Evolutionary conservation across 2,113 vertebrate species (phyloP).

Genomic region (Riparia riparia): DNA sequence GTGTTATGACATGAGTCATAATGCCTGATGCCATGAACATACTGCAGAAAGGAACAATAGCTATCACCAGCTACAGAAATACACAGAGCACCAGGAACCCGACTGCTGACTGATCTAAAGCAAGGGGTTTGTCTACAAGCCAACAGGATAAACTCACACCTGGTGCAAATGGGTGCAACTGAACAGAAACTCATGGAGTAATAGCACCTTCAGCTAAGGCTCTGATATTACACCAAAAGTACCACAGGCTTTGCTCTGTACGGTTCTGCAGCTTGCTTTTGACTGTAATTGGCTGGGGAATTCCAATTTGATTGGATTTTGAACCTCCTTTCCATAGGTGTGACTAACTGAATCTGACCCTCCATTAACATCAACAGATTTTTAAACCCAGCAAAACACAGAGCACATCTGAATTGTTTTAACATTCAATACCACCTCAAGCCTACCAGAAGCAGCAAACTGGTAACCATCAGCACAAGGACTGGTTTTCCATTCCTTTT

Average conservation of each 20-base stretch:
- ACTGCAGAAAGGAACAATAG: conserved; percentile 46
- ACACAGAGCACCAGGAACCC: background rate
- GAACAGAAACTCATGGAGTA: background rate
- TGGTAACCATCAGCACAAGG: background rate
- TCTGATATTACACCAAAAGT: background rate
- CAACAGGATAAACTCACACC: conserved; percentile 3
- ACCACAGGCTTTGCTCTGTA: background rate
- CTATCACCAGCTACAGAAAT: background rate
- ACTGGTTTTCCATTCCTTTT: background rate
- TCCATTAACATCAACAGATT: background rate
- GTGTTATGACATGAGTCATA: conserved; percentile 53
- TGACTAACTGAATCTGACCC: background rate
- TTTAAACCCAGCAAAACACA: background rate
- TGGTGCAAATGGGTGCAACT: background rate
- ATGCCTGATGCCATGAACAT: background rate
- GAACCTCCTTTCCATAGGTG: background rate
- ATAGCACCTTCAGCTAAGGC: background rate
- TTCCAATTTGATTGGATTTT: background rate
- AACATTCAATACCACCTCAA: background rate
- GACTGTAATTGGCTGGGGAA: background rate
- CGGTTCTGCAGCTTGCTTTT: background rate
- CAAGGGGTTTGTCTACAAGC: background rate
- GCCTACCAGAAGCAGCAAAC: background rate
- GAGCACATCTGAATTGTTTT: background rate
- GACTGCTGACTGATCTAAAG: background rate